A percentile compares a stretch with the other conserved stretches of the same genome.
These are phyloP conservation scores for Acronicta leporina DNA, from an alignment of 2,888 invertebrate species.

Conservation along the genomic window DNA sequence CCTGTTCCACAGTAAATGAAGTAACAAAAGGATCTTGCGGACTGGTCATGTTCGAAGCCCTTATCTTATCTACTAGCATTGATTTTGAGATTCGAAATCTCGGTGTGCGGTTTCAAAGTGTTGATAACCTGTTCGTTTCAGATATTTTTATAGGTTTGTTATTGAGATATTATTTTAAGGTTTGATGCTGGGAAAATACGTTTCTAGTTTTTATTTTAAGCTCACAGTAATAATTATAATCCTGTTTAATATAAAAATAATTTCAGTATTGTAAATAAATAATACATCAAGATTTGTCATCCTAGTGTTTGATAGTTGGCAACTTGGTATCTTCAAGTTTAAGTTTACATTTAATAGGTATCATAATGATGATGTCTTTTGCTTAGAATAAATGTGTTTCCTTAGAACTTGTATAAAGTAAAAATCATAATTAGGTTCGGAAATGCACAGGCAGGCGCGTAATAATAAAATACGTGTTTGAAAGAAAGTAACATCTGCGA, in stretches of 20 bases:
- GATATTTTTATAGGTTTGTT: conserved; percentile 56
- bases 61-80: conserved; percentile 86
- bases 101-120: conserved; percentile 83
- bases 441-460: conserved; percentile 56
- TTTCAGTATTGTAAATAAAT: no score
- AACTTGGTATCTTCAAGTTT: no score
- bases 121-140: conserved; percentile 62
- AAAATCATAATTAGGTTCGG: conserved; percentile 44
- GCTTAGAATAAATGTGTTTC: not conserved
- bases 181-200: conserved; percentile 39
- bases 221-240: no score
- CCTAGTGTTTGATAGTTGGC: no score
- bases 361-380: no score
- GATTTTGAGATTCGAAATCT: conserved; percentile 83
- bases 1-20: conserved; percentile 11
- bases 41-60: conserved; percentile 67
- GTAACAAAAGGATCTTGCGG: conserved; percentile 50
- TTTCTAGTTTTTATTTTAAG: conserved; percentile 11
- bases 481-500: conserved; percentile 46
- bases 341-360: no score
- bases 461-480: conserved; percentile 45
- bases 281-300: no score
- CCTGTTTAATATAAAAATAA: no score
- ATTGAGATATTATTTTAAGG: conserved; percentile 50
- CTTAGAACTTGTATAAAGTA: conserved; percentile 25